Evolutionary conservation across 1,140 invertebrate genomes (phyloP).

Genomic region (Drosophila azteca): DNA sequence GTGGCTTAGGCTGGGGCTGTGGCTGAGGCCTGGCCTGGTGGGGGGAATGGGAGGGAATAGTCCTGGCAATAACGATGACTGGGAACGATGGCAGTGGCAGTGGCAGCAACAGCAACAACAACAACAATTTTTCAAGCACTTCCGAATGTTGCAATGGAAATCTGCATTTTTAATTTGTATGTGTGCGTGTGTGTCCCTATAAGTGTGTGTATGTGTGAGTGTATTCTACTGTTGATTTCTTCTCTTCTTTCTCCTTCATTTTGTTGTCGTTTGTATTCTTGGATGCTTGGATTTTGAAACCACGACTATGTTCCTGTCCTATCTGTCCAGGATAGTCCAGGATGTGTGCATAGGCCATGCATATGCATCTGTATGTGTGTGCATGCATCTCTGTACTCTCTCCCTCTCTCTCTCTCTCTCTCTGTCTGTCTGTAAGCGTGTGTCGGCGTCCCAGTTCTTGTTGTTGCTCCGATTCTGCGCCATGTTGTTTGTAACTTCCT

Average conservation of each 20-base stretch:
- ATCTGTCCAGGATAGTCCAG: constrained; percentile 6
- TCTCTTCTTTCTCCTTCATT: constrained; percentile 41
- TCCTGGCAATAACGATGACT: constrained; percentile 60
- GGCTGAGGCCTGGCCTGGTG: not conserved
- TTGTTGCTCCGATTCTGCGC: constrained; percentile 31
- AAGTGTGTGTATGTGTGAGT: constrained; percentile 30
- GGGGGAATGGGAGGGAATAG: constrained; percentile 1
- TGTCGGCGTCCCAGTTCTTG: constrained; percentile 46
- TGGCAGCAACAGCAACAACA: constrained; percentile 39
- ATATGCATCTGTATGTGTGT: not conserved
- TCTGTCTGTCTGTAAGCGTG: constrained; percentile 2
- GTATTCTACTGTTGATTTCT: constrained; percentile 50
- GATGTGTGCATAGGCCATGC: constrained; percentile 6
- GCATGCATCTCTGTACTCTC: not conserved
- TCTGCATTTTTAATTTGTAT: constrained; percentile 75
- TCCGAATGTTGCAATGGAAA: constrained; percentile 77
- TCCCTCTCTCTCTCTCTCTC: not conserved
- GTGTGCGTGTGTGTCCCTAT: constrained; percentile 19
- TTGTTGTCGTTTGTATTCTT: constrained; percentile 40
- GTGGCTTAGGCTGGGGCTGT: too few species aligned
- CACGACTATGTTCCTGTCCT: constrained; percentile 18
- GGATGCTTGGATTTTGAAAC: constrained; percentile 31
- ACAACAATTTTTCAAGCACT: constrained; percentile 73
- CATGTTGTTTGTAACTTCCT: constrained; percentile 51
- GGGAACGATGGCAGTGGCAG: constrained; percentile 28